A percentile compares a stretch with the other conserved stretches of the same genome.
These are phyloP conservation scores for Caerostris extrusa DNA, from an alignment of 1,140 invertebrate species.

Conservation along the genomic window DNA sequence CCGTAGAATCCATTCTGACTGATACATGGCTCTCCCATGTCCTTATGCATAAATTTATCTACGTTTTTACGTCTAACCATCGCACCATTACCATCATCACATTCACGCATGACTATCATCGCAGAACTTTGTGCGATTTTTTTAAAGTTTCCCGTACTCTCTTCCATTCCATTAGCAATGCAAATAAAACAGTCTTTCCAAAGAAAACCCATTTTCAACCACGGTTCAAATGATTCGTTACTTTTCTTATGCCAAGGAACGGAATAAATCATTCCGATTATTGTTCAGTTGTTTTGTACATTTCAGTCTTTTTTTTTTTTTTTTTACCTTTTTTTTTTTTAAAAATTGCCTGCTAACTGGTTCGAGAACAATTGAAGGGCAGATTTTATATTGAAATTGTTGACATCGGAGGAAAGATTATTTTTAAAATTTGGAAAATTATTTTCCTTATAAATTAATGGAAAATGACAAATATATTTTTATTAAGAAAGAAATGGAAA, in stretches of 20 bases:
- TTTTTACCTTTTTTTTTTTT: too few relatives aligned
- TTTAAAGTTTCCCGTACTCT: background rate
- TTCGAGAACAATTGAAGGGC: too few relatives aligned
- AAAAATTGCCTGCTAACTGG: too few relatives aligned
- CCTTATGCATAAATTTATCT: background rate
- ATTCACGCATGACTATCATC: background rate
- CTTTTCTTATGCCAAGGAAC: background rate
- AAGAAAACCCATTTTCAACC: background rate
- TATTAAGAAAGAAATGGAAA: too few relatives aligned
- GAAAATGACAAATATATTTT: too few relatives aligned
- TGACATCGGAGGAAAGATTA: too few relatives aligned
- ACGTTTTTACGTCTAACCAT: background rate
- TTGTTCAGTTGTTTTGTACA: background rate
- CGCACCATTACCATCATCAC: background rate
- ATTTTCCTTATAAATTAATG: too few relatives aligned
- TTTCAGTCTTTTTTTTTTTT: background rate
- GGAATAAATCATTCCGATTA: constrained; percentile 4
- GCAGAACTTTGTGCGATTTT: background rate
- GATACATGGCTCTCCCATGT: too few relatives aligned
- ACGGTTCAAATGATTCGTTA: background rate
- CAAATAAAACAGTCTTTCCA: background rate
- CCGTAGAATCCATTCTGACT: too few relatives aligned
- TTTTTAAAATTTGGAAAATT: too few relatives aligned
- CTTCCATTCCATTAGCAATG: constrained; percentile 1
- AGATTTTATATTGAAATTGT: too few relatives aligned